These are phyloP conservation scores for Scolopax rusticola DNA, from an alignment of 2,797 vertebrate species.

Conservation along the genomic window DNA sequence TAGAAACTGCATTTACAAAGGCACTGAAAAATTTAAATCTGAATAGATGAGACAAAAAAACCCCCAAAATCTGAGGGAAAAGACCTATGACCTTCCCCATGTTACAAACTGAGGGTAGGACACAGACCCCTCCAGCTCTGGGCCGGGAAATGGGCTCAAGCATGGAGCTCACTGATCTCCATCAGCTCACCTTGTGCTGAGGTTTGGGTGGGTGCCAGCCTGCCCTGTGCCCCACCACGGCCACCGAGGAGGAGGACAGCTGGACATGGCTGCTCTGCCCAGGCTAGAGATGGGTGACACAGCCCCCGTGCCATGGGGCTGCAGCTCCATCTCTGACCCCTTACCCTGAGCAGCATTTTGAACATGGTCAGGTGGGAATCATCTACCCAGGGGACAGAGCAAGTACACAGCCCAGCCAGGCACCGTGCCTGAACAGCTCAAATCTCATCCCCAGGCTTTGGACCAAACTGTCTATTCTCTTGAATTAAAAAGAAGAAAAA, in stretches of 20 bases:
- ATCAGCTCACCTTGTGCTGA: accelerated
- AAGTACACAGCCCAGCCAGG: neutral
- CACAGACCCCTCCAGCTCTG: neutral
- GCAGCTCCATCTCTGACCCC: accelerated
- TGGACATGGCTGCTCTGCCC: neutral
- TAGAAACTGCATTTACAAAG: neutral
- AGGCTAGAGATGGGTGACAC: neutral
- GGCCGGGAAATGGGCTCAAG: neutral
- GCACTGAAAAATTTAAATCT: neutral
- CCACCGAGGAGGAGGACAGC: neutral
- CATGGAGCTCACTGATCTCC: accelerated
- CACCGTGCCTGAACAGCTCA: neutral
- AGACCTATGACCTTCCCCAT: neutral
- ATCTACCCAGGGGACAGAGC: neutral
- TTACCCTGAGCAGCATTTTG: accelerated
- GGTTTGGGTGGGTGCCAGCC: neutral
- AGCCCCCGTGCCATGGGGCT: accelerated
- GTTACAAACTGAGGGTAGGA: neutral
- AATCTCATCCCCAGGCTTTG: neutral
- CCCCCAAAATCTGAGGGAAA: neutral
- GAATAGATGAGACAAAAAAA: neutral
- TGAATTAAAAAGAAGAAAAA: too few relatives aligned
- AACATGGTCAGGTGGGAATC: neutral
- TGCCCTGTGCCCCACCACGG: accelerated
- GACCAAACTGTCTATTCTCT: neutral